Conservation (phyloP, 2,113 vertebrate genomes). For the Myrmecophaga tridactyla region DNA sequence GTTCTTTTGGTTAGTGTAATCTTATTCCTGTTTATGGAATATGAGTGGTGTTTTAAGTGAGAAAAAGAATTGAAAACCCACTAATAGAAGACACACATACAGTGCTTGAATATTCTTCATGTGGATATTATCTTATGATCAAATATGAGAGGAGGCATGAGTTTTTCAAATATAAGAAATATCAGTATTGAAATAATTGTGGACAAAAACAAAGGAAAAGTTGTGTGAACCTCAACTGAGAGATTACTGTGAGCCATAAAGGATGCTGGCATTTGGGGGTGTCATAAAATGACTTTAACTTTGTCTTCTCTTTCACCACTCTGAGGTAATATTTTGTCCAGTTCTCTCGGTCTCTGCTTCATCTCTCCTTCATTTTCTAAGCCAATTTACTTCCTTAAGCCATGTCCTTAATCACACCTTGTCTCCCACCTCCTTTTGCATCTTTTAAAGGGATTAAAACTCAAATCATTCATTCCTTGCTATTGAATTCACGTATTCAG, state of each 20-base stretch:
- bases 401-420: neutral
- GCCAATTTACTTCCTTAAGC: neutral
- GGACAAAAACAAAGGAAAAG: neutral
- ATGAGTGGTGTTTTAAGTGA: neutral
- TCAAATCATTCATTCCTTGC: neutral
- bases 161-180: neutral
- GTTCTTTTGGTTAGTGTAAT: neutral
- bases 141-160: neutral
- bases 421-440: neutral
- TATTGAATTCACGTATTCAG: neutral
- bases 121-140: neutral
- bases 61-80: neutral
- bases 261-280: neutral
- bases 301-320: neutral
- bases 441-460: neutral
- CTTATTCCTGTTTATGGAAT: neutral
- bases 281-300: neutral
- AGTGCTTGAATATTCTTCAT: neutral
- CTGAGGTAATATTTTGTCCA: neutral
- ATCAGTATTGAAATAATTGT: neutral
- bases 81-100: neutral
- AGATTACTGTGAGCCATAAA: neutral
- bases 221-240: neutral
- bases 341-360: neutral
- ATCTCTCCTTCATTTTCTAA: neutral